Base-by-base conservation (phyloP, 53 echinoderm and acorn worm genomes). In the Patiria pectinifera region DNA sequence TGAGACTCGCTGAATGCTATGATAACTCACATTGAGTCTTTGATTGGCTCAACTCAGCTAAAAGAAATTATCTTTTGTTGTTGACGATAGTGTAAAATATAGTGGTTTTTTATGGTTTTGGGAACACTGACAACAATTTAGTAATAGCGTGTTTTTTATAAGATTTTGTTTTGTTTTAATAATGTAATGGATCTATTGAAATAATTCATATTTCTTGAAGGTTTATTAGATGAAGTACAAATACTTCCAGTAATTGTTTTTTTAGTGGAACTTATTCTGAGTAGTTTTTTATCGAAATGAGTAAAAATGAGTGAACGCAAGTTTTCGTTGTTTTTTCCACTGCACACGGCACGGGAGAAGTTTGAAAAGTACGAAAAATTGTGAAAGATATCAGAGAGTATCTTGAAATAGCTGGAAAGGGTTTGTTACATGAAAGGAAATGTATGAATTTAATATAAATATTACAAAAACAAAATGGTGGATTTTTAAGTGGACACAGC, bases 41-140 rank as follows among this genome's bases (percentile, higher is more conserved):
- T 79, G 80, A 24, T 46, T 18, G 12, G 45, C 48, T 12, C 3
- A 13, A 22, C 45, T 47, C 45, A 45, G 48, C 66, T 66, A 18
- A 66, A 13, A 66, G 15, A 14, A 66, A 4, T 46, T 5, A 24
- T 44, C 35, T 6, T 44, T 5, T 26, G 15, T 44, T 44, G 11
- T 11, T 78, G 15, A 78, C 15, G 48, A 23, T 84, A 24, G 84
- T 84, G 84, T 84, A 84, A 62, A 62, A 84, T 76, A 59, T 82
- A 82, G 23, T 58, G 11, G 2, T 53, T 44, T 35, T 84, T 25
- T 35, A 84, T 63, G 84, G 84, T 84, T 84, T 62, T 84, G 84
- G 84, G 84, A 84, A 84, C 84, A 84, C 43, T 66, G 62, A 58
- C 2, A 53, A 53, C 5, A 84, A 58, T n/a, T 35, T 80, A 14